These are phyloP conservation scores for Pterocles gutturalis DNA, from an alignment of 2,113 vertebrate species.

Conservation along the genomic window DNA sequence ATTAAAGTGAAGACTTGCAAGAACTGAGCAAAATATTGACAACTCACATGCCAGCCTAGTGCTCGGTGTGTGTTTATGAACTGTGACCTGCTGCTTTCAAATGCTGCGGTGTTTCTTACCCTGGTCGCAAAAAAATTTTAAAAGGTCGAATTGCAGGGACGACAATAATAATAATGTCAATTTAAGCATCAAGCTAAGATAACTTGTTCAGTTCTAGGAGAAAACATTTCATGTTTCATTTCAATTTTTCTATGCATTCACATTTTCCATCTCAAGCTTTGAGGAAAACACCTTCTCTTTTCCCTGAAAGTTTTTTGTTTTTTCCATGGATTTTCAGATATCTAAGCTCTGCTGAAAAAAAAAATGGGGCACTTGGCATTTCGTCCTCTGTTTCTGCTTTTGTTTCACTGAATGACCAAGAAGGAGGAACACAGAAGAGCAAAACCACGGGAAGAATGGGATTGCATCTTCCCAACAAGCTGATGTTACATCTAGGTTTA, in stretches of 20 bases:
- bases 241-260: not conserved
- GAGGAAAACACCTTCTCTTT: not conserved
- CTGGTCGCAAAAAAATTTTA: not conserved
- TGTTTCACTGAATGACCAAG: not conserved
- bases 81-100: not conserved
- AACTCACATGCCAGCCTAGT: not conserved
- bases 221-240: not conserved
- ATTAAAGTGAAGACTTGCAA: not conserved
- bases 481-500: not conserved
- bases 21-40: not conserved
- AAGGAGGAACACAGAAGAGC: not conserved
- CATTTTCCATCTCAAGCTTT: not conserved
- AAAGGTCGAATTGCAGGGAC: not conserved
- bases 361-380: not conserved
- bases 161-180: not conserved
- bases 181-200: not conserved
- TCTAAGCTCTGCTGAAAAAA: not conserved
- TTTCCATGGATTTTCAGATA: not conserved
- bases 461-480: not conserved
- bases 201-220: not conserved
- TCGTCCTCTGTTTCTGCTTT: not conserved
- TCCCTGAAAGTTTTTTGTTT: not conserved
- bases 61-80: not conserved
- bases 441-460: not conserved
- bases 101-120: not conserved